Evolutionary conservation across 1,140 invertebrate species (phyloP), one percentile per base, ranked within the genome.

Genomic region (Anastatus disparis): DNA sequence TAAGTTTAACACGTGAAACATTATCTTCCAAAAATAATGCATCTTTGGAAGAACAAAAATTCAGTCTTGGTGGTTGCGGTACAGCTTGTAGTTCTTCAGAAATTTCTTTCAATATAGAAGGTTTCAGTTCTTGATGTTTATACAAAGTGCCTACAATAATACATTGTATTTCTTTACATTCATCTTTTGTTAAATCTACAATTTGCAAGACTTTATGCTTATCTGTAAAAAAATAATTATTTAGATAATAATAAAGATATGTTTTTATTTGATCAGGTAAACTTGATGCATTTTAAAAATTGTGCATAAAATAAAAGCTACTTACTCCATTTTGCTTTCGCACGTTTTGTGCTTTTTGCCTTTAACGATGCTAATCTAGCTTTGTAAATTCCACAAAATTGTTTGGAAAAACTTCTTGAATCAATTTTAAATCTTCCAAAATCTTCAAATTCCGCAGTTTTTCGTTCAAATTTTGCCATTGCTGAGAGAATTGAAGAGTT

Each of bases 61-160:
- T 89, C 77, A 89, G 89, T 78, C 89, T 89, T 38, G 86, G 79
- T 29, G 93, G 92, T 79, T 95, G 93, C 1, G 91, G 90, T 52
- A 92, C 86, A 29, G 97, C 82, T 84, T 96, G 91, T 76, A 95
- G 89, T 81, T 97, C 93, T 82, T 95, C 93, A 55, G 93, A 92
- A 4, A 98, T 90, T 85, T 98, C 94, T 80, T 94, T 95, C 24
- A 99, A 83, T 80, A 98, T 94, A 74, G 94, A 97, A 15, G 96
- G 96, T 82, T 97, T 97, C 31, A 96, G 85, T 81, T 92, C 90
- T 87, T 98, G 97, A 77, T 95, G 89, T 85, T 98, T 98, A 79
- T 94, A 98, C 13, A 98, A 80, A 3, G 95, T 98, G 31, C 97
- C 97, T 78, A 97, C 91, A 31, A 98, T 87, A 53, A 96, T 84